phyloP scores from a whole-genome alignment of 2,888 invertebrate species.

The Trichopria drosophilae region DNA sequence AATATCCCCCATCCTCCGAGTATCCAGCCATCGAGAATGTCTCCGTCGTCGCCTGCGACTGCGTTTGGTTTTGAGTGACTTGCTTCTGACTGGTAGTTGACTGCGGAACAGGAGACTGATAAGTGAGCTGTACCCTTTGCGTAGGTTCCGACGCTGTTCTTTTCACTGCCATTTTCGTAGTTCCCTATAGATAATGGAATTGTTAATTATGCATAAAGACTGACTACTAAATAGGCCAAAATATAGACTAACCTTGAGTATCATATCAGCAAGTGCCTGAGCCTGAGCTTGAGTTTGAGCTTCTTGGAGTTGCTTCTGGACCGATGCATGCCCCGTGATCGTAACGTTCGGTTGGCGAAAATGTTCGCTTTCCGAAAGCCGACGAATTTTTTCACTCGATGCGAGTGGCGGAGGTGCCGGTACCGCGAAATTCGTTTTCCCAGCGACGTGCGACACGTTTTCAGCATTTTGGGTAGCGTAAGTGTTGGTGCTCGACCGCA shows the following conservation, averaged over 20 bases:
- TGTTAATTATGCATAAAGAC: not conserved
- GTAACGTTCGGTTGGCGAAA: conserved; percentile 59
- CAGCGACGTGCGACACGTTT: conserved; percentile 46
- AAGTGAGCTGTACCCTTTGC: conserved; percentile 63
- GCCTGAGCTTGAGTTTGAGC: conserved; percentile 67
- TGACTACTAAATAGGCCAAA: not conserved
- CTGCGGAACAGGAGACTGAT: conserved; percentile 45
- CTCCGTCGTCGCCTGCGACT: conserved; percentile 50
- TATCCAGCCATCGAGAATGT: conserved; percentile 56
- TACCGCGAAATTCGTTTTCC: conserved; percentile 62
- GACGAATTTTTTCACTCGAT: conserved; percentile 59
- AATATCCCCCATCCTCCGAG: conserved; percentile 57
- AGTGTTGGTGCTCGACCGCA: conserved; percentile 47
- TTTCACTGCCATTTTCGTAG: conserved; percentile 67
- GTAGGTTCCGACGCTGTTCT: conserved; percentile 75
- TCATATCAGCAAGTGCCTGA: conserved; percentile 77
- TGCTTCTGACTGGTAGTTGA: conserved; percentile 49
- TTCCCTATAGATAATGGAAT: conserved; percentile 46
- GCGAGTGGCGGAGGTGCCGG: conserved; percentile 63
- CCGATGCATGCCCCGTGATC: conserved; percentile 46
- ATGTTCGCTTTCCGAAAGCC: conserved; percentile 65
- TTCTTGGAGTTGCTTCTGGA: conserved; percentile 56
- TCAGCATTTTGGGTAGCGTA: conserved; percentile 42
- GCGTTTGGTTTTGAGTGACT: conserved; percentile 43
- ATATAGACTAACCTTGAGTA: conserved; percentile 66